phyloP scores from a whole-genome alignment of 2,113 vertebrate species.

The Scatophagus argus region DNA sequence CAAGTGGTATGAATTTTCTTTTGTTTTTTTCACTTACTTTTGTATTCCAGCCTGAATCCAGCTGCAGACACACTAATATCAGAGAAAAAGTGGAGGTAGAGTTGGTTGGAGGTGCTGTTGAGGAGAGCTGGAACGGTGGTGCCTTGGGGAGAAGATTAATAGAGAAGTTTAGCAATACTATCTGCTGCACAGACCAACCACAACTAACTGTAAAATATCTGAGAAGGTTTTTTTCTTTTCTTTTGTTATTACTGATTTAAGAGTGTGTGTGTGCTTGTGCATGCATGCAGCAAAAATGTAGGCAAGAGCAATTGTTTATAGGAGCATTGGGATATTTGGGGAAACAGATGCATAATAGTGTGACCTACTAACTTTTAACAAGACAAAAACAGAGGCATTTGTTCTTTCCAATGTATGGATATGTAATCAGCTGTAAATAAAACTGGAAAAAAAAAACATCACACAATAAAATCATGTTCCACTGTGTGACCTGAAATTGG shows the following conservation, averaged over 20 bases:
- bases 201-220: conserved; percentile 42
- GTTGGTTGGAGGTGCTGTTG: conserved; percentile 99
- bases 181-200: conserved; percentile 25
- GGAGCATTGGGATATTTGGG: conserved; percentile 2
- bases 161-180: conserved; percentile 50
- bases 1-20: not conserved
- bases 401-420: conserved; percentile 4
- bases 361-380: not conserved
- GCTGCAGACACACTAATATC: conserved; percentile 98
- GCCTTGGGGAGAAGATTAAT: conserved; percentile 82
- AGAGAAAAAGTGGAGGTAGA: conserved; percentile 98
- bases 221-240: not conserved
- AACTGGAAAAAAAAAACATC: not conserved
- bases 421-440: conserved; percentile 6
- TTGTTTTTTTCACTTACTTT: conserved; percentile 88
- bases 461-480: not conserved
- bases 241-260: not conserved
- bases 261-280: not conserved
- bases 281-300: not conserved
- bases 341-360: not conserved
- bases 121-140: conserved; percentile 95
- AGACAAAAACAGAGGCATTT: not conserved
- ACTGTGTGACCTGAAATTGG: conserved; percentile 6
- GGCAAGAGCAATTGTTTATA: not conserved
- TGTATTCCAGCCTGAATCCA: conserved; percentile 97